Percentiles rank a stretch among this genome's conserved stretches.
phyloP scores from a whole-genome alignment of 2,888 invertebrate genomes.

The Clanis bilineata region DNA sequence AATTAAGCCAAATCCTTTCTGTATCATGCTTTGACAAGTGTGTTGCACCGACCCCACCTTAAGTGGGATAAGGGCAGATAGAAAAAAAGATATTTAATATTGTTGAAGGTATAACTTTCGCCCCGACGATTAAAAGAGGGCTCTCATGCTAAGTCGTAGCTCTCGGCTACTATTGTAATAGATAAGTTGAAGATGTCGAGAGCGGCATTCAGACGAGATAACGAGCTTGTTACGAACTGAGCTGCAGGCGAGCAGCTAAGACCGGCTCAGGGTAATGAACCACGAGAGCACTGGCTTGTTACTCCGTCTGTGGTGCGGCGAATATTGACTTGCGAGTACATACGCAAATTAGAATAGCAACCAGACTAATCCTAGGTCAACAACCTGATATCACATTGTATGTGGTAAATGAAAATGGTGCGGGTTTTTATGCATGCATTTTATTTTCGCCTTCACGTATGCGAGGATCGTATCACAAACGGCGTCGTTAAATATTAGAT shows the following conservation, averaged over 20 bases:
- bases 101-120: too few relatives aligned
- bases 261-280: slow-evolving; percentile 44
- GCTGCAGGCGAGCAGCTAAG: slow-evolving; percentile 31
- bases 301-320: slow-evolving; percentile 23
- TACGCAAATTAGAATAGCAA: slow-evolving; percentile 20
- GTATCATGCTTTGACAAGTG: too few relatives aligned
- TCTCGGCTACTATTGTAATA: neutral
- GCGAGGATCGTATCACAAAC: neutral
- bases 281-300: slow-evolving; percentile 28
- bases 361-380: slow-evolving; percentile 13
- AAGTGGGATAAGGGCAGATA: too few relatives aligned
- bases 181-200: slow-evolving; percentile 20
- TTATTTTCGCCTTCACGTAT: neutral
- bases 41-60: too few relatives aligned
- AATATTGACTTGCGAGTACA: slow-evolving; percentile 18
- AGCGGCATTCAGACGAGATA: slow-evolving; percentile 38
- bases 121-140: neutral
- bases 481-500: neutral
- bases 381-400: neutral
- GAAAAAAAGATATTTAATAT: too few relatives aligned
- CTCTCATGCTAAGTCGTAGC: neutral
- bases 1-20: too few relatives aligned
- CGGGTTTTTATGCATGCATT: neutral
- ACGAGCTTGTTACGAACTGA: slow-evolving; percentile 47
- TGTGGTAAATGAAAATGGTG: slow-evolving; percentile 12